phyloP scores from a whole-genome alignment of 2,113 vertebrate species.

The Halcyon malimbica region DNA sequence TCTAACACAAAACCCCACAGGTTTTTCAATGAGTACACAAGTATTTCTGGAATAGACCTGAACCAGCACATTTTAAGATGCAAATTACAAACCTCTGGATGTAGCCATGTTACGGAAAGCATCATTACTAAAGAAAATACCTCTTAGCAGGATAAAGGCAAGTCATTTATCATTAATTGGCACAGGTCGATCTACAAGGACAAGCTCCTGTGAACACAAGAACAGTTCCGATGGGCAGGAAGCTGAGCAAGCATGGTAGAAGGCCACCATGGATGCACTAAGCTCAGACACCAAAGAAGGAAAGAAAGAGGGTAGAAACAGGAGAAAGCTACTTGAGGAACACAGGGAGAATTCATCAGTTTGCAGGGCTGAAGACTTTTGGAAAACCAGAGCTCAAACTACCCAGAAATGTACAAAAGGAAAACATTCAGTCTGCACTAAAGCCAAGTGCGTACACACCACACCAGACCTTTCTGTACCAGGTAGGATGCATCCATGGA shows the following conservation, averaged over 20 bases:
- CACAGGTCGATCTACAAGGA: neutral
- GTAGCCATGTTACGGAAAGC: neutral
- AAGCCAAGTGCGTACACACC: neutral
- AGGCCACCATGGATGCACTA: neutral
- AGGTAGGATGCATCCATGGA: neutral
- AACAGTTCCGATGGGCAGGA: neutral
- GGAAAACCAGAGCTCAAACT: neutral
- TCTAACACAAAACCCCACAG: neutral
- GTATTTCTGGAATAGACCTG: neutral
- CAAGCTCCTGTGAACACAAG: neutral
- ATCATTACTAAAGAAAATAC: neutral
- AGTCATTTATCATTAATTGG: neutral
- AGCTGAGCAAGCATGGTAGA: neutral
- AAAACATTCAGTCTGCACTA: neutral
- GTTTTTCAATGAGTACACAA: neutral
- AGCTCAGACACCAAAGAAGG: neutral
- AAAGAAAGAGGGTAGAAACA: neutral
- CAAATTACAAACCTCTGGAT: neutral
- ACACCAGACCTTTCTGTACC: neutral
- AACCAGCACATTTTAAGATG: neutral
- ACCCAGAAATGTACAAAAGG: neutral
- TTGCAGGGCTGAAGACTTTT: neutral
- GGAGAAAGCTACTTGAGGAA: neutral
- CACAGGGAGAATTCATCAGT: neutral
- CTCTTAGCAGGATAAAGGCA: neutral